Conservation (phyloP, 2,113 vertebrate genomes). For the Gavialis gangeticus region DNA sequence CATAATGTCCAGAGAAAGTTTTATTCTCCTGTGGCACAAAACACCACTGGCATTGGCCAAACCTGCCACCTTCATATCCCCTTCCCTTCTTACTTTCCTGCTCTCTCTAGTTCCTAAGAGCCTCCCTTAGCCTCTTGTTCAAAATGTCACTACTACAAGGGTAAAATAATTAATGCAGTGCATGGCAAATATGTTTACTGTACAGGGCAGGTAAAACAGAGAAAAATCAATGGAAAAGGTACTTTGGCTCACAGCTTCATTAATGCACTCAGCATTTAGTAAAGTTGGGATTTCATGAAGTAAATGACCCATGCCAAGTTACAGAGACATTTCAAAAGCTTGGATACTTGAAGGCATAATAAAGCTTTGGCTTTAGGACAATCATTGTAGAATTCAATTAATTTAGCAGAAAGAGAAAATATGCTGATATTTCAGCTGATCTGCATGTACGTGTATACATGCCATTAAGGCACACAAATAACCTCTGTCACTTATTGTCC, state of each 20-base stretch:
- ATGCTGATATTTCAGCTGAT: too few relatives aligned
- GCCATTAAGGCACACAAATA: neutral
- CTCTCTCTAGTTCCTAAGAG: neutral
- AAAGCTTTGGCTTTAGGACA: neutral
- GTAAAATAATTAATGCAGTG: neutral
- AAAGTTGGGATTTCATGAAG: neutral
- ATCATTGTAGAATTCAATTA: neutral
- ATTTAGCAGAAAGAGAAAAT: neutral
- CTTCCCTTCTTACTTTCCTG: neutral
- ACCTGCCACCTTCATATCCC: neutral
- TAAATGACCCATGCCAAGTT: neutral
- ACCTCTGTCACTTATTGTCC: too few relatives aligned
- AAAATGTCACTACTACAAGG: neutral
- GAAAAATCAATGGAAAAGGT: neutral
- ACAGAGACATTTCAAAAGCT: neutral
- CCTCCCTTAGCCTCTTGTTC: neutral
- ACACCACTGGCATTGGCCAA: slow-evolving; percentile 59
- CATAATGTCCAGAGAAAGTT: slow-evolving; percentile 18
- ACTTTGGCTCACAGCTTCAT: neutral
- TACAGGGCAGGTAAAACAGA: neutral
- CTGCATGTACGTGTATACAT: neutral
- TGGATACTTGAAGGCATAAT: neutral
- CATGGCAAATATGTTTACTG: neutral
- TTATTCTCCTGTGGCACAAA: neutral
- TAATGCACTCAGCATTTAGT: neutral